Percentiles rank a stretch among this genome's conserved stretches.
Conservation (phyloP, 2,113 vertebrate species). For the Solea senegalensis region DNA sequence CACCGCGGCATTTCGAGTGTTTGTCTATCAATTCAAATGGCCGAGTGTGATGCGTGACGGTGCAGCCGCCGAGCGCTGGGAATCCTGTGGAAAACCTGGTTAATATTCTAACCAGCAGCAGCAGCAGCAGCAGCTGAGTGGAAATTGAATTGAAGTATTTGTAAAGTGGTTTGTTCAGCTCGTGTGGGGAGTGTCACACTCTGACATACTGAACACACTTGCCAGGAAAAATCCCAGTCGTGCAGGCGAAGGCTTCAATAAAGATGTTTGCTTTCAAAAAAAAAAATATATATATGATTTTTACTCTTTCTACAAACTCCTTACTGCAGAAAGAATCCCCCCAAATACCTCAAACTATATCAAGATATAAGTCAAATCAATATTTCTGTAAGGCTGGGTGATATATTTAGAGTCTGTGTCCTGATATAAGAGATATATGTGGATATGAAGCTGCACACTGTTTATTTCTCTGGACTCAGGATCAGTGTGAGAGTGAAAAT, state of each 20-base stretch:
- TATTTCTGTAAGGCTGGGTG: too few relatives aligned
- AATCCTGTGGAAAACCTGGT: constrained; percentile 13
- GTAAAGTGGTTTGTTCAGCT: constrained; percentile 49
- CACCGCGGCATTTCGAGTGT: constrained; percentile 47
- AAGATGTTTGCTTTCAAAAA: constrained; percentile 21
- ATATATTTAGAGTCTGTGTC: too few relatives aligned
- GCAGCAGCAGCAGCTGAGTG: constrained; percentile 8
- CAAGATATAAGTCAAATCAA: too few relatives aligned
- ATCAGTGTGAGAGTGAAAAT: too few relatives aligned
- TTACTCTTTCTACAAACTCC: constrained; percentile 1
- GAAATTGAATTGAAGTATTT: constrained; percentile 33
- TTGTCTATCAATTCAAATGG: constrained; percentile 32
- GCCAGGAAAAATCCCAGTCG: constrained; percentile 31
- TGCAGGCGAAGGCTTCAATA: constrained; percentile 12
- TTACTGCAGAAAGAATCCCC: not conserved
- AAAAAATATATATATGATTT: constrained; percentile 12
- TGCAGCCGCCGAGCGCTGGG: constrained; percentile 4
- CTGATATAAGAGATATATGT: too few relatives aligned
- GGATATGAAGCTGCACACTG: too few relatives aligned
- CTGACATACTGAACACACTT: constrained; percentile 19
- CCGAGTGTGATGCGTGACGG: not conserved
- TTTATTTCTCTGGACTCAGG: too few relatives aligned
- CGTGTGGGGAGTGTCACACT: constrained; percentile 16
- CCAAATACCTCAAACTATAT: too few relatives aligned
- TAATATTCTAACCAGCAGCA: constrained; percentile 38